phyloP scores from a whole-genome alignment of 2,888 invertebrate genomes.

The Pimpla rufipes region DNA sequence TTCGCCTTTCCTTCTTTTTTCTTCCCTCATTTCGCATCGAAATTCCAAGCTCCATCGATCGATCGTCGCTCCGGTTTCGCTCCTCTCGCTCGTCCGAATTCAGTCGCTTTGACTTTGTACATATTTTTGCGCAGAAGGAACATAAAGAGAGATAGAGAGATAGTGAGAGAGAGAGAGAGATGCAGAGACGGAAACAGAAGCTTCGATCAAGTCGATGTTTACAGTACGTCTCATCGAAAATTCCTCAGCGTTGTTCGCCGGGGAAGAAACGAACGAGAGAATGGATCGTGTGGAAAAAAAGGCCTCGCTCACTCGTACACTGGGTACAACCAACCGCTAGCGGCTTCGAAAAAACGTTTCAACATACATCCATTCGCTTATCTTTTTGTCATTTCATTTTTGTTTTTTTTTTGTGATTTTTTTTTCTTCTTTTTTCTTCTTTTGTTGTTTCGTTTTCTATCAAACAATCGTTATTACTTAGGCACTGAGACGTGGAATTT shows the following conservation, averaged over 20 bases:
- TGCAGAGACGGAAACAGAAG: neutral
- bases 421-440: conserved; percentile 26
- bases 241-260: neutral
- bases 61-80: neutral
- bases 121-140: neutral
- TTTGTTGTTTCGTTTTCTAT: conserved; percentile 39
- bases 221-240: conserved; percentile 7
- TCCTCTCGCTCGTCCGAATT: conserved; percentile 16
- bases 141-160: conserved; percentile 2
- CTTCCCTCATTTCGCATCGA: neutral
- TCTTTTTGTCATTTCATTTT: too few species aligned
- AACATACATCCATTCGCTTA: too few species aligned
- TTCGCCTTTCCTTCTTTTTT: neutral
- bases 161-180: conserved; percentile 25
- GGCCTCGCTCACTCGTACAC: conserved; percentile 45
- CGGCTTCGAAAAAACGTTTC: conserved; percentile 35
- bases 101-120: conserved; percentile 18
- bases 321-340: conserved; percentile 13
- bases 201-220: conserved; percentile 9
- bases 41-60: neutral
- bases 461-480: conserved; percentile 76
- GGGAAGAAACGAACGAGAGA: conserved; percentile 6
- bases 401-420: conserved; percentile 5
- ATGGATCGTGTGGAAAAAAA: conserved; percentile 23
- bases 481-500: conserved; percentile 83